A percentile compares a stretch with the other conserved stretches of the same genome.
Conservation (phyloP, 2,888 invertebrate species). For the Gryllus longicercus region DNA sequence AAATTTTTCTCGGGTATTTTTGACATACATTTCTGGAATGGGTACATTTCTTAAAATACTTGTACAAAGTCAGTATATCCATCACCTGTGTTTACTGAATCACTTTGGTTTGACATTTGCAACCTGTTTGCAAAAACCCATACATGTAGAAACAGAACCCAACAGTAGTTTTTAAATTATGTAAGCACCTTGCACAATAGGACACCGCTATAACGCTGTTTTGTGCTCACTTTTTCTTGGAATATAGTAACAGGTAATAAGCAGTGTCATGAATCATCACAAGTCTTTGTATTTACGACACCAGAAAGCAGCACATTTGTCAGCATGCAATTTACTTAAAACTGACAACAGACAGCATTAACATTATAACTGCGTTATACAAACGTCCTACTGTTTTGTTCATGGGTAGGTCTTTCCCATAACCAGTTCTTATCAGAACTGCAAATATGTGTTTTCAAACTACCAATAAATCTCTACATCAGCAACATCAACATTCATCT, state of each 20-base stretch:
- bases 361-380: constrained; percentile 24
- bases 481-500: constrained; percentile 8
- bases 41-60: not conserved
- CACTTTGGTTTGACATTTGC: constrained; percentile 6
- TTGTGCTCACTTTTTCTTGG: too few relatives aligned
- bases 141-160: not conserved
- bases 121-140: constrained; percentile 2
- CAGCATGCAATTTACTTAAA: not conserved
- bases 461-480: not conserved
- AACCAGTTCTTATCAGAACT: not conserved
- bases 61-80: constrained; percentile 21
- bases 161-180: not conserved
- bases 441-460: not conserved
- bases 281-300: not conserved
- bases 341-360: not conserved
- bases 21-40: not conserved
- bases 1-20: constrained; percentile 19
- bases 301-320: not conserved
- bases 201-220: not conserved
- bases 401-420: not conserved
- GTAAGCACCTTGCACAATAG: not conserved
- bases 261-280: too few relatives aligned
- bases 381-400: constrained; percentile 24
- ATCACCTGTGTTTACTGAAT: constrained; percentile 4
- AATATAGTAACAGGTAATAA: too few relatives aligned